Base-by-base conservation (phyloP, 1,140 invertebrate species). In the Hypothenemus hampei region DNA sequence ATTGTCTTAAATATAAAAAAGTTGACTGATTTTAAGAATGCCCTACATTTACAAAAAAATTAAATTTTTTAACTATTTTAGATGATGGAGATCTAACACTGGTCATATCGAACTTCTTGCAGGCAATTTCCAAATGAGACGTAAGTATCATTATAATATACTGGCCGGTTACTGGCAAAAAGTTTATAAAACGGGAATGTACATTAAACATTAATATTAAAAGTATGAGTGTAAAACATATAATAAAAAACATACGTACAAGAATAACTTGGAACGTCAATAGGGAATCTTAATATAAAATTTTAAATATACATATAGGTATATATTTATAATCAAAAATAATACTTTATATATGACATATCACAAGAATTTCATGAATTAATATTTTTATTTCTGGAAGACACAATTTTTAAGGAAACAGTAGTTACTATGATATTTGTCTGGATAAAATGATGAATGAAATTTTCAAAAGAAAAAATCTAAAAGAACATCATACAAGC, bases 11-110 rank as follows among this genome's bases (percentile, higher is more conserved):
- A 29, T 19, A 49, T 21, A 57, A 31, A 47, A 33, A 40, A 41
- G 11, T n/a, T 44, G 45, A 45, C 51, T 39, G 13, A 46, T 45
- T 36, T 37, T 31, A 49, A 49, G 15, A 8, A 11, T 13, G 11
- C 21, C 13, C 7, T 8, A 44, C 6, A 11, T 44, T 35, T 44
- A 35, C 24, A 11, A 35, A 13, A 41, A 26, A 52, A 41, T 20
- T 19, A 8, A 19, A 22, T 23, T 11, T 11, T 19, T 22, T 41
- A 41, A 20, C 18, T 20, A 10, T 10, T 43, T 11, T 11, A 3
- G 11, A 6, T 10, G 8, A 20, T 11, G 16, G 11, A 23, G 31
- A 18, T 18, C 18, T 40, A 39, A 51, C 4, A 39, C 16, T 5
- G 21, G 5, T n/a, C 8, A 15, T 39, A 21, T 43, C 1, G 22